Percentiles rank a stretch among this genome's conserved stretches.
phyloP scores from a whole-genome alignment of 1,140 invertebrate genomes.

The Drosophila pachea region DNA sequence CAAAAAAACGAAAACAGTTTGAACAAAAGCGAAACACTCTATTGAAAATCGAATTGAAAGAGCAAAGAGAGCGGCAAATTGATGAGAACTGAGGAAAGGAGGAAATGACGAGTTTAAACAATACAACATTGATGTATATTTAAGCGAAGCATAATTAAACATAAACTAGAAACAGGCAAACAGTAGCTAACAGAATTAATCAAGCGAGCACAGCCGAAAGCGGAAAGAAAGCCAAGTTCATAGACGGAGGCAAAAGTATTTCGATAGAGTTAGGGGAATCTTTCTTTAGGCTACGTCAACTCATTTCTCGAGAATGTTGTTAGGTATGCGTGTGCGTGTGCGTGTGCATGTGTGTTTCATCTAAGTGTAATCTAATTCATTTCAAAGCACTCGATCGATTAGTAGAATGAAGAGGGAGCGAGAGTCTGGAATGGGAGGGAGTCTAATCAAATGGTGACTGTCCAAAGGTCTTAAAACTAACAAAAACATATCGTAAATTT shows the following conservation, averaged over 20 bases:
- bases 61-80: conserved; percentile 17
- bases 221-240: background rate
- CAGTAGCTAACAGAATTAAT: conserved; percentile 19
- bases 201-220: background rate
- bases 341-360: background rate
- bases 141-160: conserved; percentile 1
- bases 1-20: conserved; percentile 25
- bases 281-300: conserved; percentile 23
- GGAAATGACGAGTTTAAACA: conserved; percentile 32
- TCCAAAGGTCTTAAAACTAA: conserved; percentile 76
- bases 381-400: conserved; percentile 25
- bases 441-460: conserved; percentile 72
- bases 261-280: conserved; percentile 14
- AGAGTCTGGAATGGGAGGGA: conserved; percentile 26
- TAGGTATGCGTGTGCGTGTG: no score
- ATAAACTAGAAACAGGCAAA: conserved; percentile 20
- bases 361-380: conserved; percentile 18
- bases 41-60: conserved; percentile 37
- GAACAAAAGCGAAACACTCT: conserved; percentile 23
- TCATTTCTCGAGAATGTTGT: conserved; percentile 7
- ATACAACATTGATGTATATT: conserved; percentile 28
- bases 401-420: conserved; percentile 13
- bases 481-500: conserved; percentile 77
- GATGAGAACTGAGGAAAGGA: conserved; percentile 15
- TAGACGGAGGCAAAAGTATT: conserved; percentile 1